phyloP scores from a whole-genome alignment of 1,140 invertebrate genomes.

The Leptinotarsa texana region DNA sequence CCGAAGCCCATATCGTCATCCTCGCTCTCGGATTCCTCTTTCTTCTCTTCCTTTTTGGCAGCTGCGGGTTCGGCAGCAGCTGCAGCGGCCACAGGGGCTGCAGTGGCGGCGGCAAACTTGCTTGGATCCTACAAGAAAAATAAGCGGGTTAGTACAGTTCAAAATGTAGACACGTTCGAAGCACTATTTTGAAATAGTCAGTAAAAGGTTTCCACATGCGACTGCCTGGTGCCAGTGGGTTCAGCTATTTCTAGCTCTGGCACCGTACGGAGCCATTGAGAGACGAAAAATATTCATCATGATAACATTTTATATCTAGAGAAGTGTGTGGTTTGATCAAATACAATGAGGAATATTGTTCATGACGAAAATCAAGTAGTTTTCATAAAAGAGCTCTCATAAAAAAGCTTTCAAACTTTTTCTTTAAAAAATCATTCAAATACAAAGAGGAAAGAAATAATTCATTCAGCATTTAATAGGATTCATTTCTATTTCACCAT shows the following conservation, averaged over 20 bases:
- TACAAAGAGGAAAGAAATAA: no score
- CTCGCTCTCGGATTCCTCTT: constrained; percentile 78
- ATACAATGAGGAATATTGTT: no score
- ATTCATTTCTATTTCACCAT: no score
- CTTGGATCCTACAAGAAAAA: constrained; percentile 77
- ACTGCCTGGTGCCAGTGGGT: constrained; percentile 54
- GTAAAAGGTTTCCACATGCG: constrained; percentile 43
- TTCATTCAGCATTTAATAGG: no score
- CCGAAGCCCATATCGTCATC: constrained; percentile 97
- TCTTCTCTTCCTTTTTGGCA: constrained; percentile 73
- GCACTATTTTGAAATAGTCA: constrained; percentile 24
- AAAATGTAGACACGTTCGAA: background rate
- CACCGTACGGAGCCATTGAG: background rate
- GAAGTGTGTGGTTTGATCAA: no score
- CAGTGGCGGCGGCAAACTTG: constrained; percentile 80
- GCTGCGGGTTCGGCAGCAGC: constrained; percentile 62
- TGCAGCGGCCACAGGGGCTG: constrained; percentile 65
- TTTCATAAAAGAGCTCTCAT: no score
- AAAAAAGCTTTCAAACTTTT: no score
- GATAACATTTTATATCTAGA: background rate
- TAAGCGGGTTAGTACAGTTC: constrained; percentile 11
- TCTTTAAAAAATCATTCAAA: no score
- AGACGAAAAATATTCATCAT: constrained; percentile 6
- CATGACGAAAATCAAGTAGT: no score
- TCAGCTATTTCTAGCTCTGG: constrained; percentile 56